Conservation (phyloP, 2,888 invertebrate genomes). For the Eremobia ochroleuca region DNA sequence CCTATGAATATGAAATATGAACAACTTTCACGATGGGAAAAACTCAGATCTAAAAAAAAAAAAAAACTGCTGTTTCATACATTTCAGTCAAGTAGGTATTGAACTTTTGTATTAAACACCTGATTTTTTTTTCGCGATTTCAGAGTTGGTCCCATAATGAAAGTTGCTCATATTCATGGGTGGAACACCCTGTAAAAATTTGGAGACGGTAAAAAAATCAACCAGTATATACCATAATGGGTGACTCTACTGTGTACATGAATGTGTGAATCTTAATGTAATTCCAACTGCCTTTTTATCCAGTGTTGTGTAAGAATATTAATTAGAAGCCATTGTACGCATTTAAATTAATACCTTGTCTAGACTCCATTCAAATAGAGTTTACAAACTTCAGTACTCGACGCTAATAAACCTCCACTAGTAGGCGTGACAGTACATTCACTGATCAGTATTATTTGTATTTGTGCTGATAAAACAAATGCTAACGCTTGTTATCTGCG, state of each 20-base stretch:
- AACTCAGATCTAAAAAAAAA: no score
- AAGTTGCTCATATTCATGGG: no score
- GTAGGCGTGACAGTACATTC: conserved; percentile 43
- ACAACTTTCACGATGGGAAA: no score
- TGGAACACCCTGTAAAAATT: no score
- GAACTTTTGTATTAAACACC: no score
- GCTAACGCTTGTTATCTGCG: conserved; percentile 61
- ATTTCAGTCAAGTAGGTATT: no score
- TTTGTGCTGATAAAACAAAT: conserved; percentile 61
- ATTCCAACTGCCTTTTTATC: not conserved
- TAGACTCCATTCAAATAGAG: conserved; percentile 23
- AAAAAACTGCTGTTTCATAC: no score
- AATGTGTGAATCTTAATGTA: conserved; percentile 10
- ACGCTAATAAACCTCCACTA: conserved; percentile 10
- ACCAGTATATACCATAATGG: no score
- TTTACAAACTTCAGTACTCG: conserved; percentile 39
- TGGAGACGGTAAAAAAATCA: no score
- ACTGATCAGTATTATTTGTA: conserved; percentile 62
- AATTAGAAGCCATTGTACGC: conserved; percentile 20
- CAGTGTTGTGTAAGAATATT: conserved; percentile 39
- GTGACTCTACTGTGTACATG: conserved; percentile 7
- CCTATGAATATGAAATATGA: no score
- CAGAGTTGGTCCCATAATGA: no score
- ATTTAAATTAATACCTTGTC: conserved; percentile 30
- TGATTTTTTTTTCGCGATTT: no score